A percentile compares a stretch with the other conserved stretches of the same genome.
These are phyloP conservation scores for Hymenochirus boettgeri DNA, from an alignment of 2,113 vertebrate species.

Conservation along the genomic window DNA sequence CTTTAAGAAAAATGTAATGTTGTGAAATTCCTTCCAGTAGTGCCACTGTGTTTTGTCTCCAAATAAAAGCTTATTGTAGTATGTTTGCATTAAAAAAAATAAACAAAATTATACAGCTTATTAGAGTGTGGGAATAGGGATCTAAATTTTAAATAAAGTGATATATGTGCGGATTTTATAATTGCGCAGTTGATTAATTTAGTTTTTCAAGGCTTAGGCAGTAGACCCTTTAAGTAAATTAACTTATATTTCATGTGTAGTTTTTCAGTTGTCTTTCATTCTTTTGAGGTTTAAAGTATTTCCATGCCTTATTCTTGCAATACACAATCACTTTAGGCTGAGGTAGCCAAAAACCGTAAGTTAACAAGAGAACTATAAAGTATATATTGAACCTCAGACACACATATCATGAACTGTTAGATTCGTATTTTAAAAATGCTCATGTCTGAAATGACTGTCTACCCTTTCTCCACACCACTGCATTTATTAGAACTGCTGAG, in stretches of 20 bases:
- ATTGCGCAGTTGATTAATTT: constrained; percentile 88
- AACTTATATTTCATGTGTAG: constrained; percentile 94
- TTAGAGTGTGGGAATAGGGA: constrained; percentile 98
- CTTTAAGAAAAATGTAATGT: constrained; percentile 80
- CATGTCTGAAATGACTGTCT: constrained; percentile 91
- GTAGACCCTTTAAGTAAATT: constrained; percentile 96
- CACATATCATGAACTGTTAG: constrained; percentile 62
- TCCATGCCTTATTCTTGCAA: constrained; percentile 98
- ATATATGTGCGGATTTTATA: constrained; percentile 98
- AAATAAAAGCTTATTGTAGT: constrained; percentile 87
- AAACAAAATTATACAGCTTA: constrained; percentile 94
- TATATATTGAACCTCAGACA: constrained; percentile 69
- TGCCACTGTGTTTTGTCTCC: constrained; percentile 96
- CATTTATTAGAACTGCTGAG: constrained; percentile 97
- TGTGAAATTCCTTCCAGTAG: constrained; percentile 84
- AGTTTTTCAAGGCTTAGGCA: constrained; percentile 94
- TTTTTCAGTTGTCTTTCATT: constrained; percentile 92
- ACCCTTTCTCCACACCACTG: constrained; percentile 95
- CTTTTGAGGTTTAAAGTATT: constrained; percentile 97
- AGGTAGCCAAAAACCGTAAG: constrained; percentile 88
- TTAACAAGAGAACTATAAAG: constrained; percentile 65
- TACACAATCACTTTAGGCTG: constrained; percentile 84
- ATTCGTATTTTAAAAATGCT: constrained; percentile 84
- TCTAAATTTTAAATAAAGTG: constrained; percentile 98
- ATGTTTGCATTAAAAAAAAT: constrained; percentile 87